phyloP scores from a whole-genome alignment of 2,888 invertebrate genomes.

The Flexamia atlantica region DNA sequence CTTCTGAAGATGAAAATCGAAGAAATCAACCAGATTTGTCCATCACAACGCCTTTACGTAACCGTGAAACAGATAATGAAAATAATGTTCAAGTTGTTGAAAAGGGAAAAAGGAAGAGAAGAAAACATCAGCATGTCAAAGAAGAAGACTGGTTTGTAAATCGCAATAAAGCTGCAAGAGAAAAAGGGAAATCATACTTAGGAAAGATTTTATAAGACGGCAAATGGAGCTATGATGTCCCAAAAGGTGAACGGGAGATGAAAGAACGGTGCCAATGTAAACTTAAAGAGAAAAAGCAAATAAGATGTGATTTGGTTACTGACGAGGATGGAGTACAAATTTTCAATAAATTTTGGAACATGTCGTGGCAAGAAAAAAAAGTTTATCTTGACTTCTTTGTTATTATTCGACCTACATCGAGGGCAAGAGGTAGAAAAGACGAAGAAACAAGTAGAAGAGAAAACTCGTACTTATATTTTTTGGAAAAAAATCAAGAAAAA shows the following conservation, averaged over 20 bases:
- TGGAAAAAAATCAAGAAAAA: conserved; percentile 16
- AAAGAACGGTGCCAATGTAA: not conserved
- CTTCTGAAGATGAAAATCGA: too few species aligned
- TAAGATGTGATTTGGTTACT: not conserved
- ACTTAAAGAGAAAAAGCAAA: not conserved
- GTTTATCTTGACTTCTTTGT: not conserved
- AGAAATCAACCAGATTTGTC: too few species aligned
- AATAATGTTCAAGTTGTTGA: too few species aligned
- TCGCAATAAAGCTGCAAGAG: too few species aligned
- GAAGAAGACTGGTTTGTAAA: too few species aligned
- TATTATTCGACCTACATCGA: not conserved
- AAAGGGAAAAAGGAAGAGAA: too few species aligned
- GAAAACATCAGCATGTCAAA: too few species aligned
- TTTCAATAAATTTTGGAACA: conserved; percentile 1
- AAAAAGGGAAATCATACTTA: too few species aligned
- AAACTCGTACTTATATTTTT: not conserved
- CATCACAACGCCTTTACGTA: too few species aligned
- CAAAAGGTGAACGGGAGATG: too few species aligned
- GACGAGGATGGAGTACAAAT: not conserved
- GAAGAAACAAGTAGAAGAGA: not conserved
- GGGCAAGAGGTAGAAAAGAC: not conserved
- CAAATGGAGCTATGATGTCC: conserved; percentile 7
- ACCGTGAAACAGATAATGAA: too few species aligned
- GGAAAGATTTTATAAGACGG: too few species aligned
- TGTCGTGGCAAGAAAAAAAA: conserved; percentile 24